Evolutionary conservation across 2,888 invertebrate genomes (phyloP), one percentile per base, ranked within the genome.

Genomic region (Antitype chi): DNA sequence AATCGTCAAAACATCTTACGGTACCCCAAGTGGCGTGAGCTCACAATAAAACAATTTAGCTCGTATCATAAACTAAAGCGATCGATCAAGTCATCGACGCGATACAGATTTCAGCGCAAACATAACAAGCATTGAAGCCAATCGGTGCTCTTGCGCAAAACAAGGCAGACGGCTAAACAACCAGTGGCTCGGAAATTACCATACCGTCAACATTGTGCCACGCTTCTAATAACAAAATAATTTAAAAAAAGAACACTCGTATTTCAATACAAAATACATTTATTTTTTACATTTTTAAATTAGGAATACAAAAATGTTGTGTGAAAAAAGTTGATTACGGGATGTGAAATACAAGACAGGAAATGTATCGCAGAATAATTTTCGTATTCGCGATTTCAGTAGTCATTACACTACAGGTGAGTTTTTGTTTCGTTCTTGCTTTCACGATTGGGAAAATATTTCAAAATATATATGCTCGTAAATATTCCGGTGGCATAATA

Each of bases 321-420:
- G 88, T 87, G 87, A 82, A 85, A 88, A 87, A 74, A 91, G 91
- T 91, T 94, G 93, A 93, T 89, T 89, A 91, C 92, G 93, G 90
- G 89, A 91, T 92, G 92, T 93, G 93, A 89, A 62, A 85, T 82
- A 89, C 88, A 90, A 80, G 81, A 87, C 81, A 88, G 89, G 93
- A 94, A 91, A 96, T 96, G 96, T 92, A 91, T 93, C 94, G 94
- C 76, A 90, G 91, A 84, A 91, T 89, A 80, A 85, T 94, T 85
- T 89, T 95, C 87, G 91, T 94, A 81, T 87, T 92, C 82, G 91
- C 91, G 74, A 82, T 94, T 79, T 91, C 93, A 83, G 88, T 94
- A 83, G 94, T 91, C 67, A 75, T 93, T 28, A 95, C 93, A 68
- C 88, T 95, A 70, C 94, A 96, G 95, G 96, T 96, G 79, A 90